A percentile compares a stretch with the other conserved stretches of the same genome.
phyloP scores from a whole-genome alignment of 1,140 invertebrate species.

The Drosophila fuyamai region DNA sequence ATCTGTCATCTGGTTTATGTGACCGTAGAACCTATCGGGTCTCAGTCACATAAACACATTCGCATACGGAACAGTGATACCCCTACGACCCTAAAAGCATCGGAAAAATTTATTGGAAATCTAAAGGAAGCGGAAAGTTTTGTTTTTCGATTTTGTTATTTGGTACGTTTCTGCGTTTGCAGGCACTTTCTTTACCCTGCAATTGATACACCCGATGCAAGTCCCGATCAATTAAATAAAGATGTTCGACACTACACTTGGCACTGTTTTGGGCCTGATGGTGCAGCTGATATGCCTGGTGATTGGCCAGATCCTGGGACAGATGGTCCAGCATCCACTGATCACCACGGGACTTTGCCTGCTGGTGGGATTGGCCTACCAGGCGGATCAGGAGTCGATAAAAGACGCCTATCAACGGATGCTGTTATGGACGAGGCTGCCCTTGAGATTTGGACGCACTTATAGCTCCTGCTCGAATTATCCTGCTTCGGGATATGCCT shows the following conservation, averaged over 20 bases:
- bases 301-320: slow-evolving; percentile 32
- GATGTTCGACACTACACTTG: slow-evolving; percentile 67
- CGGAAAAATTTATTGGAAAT: slow-evolving; percentile 14
- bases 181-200: slow-evolving; percentile 2
- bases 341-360: slow-evolving; percentile 41
- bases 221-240: background rate
- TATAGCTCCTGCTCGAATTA: background rate
- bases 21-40: too few species aligned
- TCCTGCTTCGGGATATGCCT: slow-evolving; percentile 15
- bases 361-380: slow-evolving; percentile 22
- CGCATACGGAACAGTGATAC: slow-evolving; percentile 12
- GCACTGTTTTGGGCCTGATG: slow-evolving; percentile 35
- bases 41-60: slow-evolving; percentile 30
- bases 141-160: slow-evolving; percentile 22
- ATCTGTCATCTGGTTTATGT: slow-evolving; percentile 1
- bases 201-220: background rate
- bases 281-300: slow-evolving; percentile 36
- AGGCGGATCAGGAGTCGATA: slow-evolving; percentile 41
- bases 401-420: slow-evolving; percentile 15
- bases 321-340: slow-evolving; percentile 56
- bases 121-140: slow-evolving; percentile 7
- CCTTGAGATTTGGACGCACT: background rate
- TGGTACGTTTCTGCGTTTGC: slow-evolving; percentile 19
- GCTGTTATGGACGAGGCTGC: background rate
- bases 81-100: slow-evolving; percentile 1